A percentile compares a stretch with the other conserved stretches of the same genome.
Evolutionary conservation across 2,113 vertebrate genomes (phyloP).

Genomic region (Pseudorhombus dupliciocellatus): DNA sequence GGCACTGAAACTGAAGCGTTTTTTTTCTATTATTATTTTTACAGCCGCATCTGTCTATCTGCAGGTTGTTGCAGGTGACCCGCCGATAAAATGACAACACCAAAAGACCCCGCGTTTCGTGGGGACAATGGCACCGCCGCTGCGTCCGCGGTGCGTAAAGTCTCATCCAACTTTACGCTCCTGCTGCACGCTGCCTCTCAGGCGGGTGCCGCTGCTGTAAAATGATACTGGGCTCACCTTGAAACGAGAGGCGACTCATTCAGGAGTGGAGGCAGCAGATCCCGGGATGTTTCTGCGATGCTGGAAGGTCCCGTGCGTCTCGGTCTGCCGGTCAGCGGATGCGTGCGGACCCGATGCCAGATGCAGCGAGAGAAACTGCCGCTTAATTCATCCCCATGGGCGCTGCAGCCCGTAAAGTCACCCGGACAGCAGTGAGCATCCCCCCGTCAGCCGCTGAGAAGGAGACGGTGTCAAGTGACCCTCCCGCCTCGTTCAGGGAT

Average conservation of each 20-base stretch:
- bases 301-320: constrained; percentile 28
- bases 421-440: constrained; percentile 55
- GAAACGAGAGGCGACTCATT: constrained; percentile 57
- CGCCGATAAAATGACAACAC: neutral
- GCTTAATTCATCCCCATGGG: constrained; percentile 32
- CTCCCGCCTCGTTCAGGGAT: constrained; percentile 56
- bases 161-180: constrained; percentile 57
- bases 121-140: neutral
- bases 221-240: constrained; percentile 68
- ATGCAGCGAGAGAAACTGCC: constrained; percentile 17
- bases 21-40: no score
- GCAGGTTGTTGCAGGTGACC: neutral
- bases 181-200: neutral
- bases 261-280: constrained; percentile 36
- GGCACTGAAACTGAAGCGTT: constrained; percentile 10
- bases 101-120: neutral
- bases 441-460: constrained; percentile 32
- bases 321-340: constrained; percentile 21
- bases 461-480: constrained; percentile 57
- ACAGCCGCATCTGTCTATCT: neutral
- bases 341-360: neutral
- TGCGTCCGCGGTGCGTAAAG: constrained; percentile 30
- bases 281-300: constrained; percentile 3
- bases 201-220: constrained; percentile 4
- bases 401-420: constrained; percentile 50